These are phyloP conservation scores for Exephanes ischioxanthus DNA, from an alignment of 2,888 invertebrate species.

Conservation along the genomic window DNA sequence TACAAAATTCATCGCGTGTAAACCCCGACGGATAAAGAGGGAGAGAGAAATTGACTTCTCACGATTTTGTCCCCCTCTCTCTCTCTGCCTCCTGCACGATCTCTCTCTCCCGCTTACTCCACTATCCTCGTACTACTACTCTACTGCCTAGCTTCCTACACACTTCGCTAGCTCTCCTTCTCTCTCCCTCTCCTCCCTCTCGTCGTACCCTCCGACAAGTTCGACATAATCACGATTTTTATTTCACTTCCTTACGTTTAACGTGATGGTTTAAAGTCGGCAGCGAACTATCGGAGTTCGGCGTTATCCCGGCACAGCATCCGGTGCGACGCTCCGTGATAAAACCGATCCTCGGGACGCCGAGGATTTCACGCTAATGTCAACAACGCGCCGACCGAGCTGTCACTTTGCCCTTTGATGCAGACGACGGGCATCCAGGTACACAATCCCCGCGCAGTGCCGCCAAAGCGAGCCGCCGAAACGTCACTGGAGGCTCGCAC, in stretches of 20 bases:
- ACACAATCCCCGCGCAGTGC: conserved; percentile 47
- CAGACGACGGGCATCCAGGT: conserved; percentile 64
- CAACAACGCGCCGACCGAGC: conserved; percentile 70
- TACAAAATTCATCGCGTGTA: conserved; percentile 48
- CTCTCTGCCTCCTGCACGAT: conserved; percentile 10
- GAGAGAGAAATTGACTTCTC: conserved; percentile 73
- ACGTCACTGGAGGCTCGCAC: conserved; percentile 17
- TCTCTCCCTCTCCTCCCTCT: conserved; percentile 51
- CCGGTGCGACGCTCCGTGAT: conserved; percentile 20
- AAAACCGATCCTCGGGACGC: conserved; percentile 51
- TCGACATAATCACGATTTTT: conserved; percentile 15
- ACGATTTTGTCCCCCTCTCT: conserved; percentile 70
- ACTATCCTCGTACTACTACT: conserved; percentile 8
- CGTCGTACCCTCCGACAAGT: neutral
- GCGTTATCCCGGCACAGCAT: conserved; percentile 39
- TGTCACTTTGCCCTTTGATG: conserved; percentile 71
- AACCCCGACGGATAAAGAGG: too few relatives aligned
- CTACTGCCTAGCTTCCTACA: conserved; percentile 9
- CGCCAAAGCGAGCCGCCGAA: neutral
- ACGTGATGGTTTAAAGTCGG: neutral
- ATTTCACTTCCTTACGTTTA: conserved; percentile 15
- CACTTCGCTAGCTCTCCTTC: conserved; percentile 3
- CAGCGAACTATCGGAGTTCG: conserved; percentile 12
- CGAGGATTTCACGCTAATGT: conserved; percentile 65
- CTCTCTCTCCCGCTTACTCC: conserved; percentile 21